Base-by-base conservation (phyloP, 1,140 invertebrate species). In the Lucilia cuprina region DNA sequence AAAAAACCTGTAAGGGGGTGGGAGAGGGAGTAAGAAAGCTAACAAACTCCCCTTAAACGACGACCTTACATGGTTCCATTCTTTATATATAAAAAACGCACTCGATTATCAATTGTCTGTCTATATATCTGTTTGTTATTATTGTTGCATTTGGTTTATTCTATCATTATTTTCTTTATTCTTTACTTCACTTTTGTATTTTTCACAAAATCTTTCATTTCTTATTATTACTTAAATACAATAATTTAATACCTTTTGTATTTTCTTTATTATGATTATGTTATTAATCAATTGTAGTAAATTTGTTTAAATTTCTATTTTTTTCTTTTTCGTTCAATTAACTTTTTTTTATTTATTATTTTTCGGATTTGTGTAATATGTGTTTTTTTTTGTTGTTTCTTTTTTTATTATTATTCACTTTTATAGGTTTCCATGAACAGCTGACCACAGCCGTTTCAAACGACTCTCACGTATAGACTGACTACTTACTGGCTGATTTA, bases 371-470 rank as follows among this genome's bases (percentile, higher is more conserved):
- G 50, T 70, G n/a, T 70, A 21, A 21, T n/a, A n/a, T n/a, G n/a
- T n/a, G n/a, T n/a, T 21, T 21, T 19, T 70, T 21, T 21, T 70
- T 70, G 5, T 80, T 19, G 2, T 49, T 49, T 80, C 49, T 21
- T 21, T 19, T 80, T 49, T n/a, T n/a, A n/a, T 80, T 41, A 78
- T 35, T 50, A 19, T 80, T 77, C 74, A 78, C 21, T 49, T 49
- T 41, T 8, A 78, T 17, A 30, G 10, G 74, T 74, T 49, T 80
- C 77, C 41, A 80, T 0, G n/a, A 80, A 80, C 77, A 80, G 77
- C 77, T 80, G 77, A 25, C 30, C n/a, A n/a, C 65, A 80, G 77
- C 77, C 77, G 77, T 80, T 80, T 49, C n/a, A 49, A 21, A 80
- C 77, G 77, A 80, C 77, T 80, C 77, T 80, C 77, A 19, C 77